Percentiles rank a stretch among this genome's conserved stretches.
Conservation (phyloP, 1,140 invertebrate genomes). For the Drosophila aff. region DNA sequence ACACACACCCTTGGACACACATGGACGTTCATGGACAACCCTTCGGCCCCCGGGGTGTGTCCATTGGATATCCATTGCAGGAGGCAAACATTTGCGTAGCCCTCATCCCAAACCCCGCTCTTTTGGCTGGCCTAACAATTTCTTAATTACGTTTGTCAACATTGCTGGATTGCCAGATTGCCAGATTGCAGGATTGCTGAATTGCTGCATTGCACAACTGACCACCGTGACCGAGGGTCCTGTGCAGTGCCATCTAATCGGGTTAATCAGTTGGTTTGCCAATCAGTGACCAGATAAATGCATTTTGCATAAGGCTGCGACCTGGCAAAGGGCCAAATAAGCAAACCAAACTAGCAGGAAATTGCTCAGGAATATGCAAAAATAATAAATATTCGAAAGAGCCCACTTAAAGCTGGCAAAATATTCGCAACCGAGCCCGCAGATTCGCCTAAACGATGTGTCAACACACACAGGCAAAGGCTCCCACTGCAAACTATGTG, state of each 20-base stretch:
- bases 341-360: neutral
- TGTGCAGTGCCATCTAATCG: conserved; percentile 20
- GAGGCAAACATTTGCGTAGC: conserved; percentile 48
- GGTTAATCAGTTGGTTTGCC: conserved; percentile 24
- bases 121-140: conserved; percentile 27
- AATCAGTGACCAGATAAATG: conserved; percentile 15
- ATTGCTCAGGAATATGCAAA: neutral
- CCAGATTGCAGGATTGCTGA: conserved; percentile 1
- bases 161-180: conserved; percentile 9
- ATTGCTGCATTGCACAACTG: conserved; percentile 14
- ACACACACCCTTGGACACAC: neutral
- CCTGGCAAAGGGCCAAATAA: neutral
- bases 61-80: conserved; percentile 20
- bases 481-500: neutral
- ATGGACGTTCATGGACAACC: neutral
- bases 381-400: neutral
- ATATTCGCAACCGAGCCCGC: neutral
- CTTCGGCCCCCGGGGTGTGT: neutral
- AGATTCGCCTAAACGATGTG: conserved; percentile 27
- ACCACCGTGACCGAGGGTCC: conserved; percentile 18
- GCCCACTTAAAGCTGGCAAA: neutral
- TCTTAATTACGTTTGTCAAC: conserved; percentile 65
- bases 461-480: conserved; percentile 5
- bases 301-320: conserved; percentile 3
- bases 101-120: neutral